Conservation (phyloP, 1,140 invertebrate species). For the Rhizoglyphus robini region DNA sequence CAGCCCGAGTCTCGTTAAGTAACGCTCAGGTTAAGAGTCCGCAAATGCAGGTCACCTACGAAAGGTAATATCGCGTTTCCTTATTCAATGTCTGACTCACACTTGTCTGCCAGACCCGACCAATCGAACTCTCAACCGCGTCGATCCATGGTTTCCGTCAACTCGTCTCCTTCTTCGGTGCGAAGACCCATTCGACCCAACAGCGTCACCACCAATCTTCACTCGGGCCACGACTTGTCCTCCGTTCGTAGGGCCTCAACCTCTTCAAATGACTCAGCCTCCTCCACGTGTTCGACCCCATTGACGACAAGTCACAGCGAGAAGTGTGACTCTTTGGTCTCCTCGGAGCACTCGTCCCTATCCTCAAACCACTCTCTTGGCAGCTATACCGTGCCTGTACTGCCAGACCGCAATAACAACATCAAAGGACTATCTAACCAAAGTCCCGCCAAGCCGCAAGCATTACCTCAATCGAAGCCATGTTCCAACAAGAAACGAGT, state of each 20-base stretch:
- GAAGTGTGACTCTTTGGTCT: not conserved
- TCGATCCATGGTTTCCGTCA: not conserved
- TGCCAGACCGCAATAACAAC: slow-evolving; percentile 7
- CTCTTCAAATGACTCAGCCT: slow-evolving; percentile 7
- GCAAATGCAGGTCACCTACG: slow-evolving; percentile 55
- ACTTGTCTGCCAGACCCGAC: not conserved
- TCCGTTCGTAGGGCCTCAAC: not conserved
- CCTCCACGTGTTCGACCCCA: not conserved
- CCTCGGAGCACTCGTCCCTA: not conserved
- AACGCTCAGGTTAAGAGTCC: slow-evolving; percentile 40
- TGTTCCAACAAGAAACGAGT: not conserved
- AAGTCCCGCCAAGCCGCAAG: not conserved
- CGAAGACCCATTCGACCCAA: not conserved
- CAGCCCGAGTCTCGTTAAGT: slow-evolving; percentile 23
- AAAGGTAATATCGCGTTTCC: slow-evolving; percentile 41
- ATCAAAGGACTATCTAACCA: not conserved
- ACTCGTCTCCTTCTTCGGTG: not conserved
- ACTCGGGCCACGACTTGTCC: not conserved
- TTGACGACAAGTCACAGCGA: not conserved
- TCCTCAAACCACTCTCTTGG: not conserved
- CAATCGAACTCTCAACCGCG: not conserved
- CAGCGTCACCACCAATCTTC: not conserved
- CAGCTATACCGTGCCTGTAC: not conserved
- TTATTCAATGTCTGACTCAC: not conserved
- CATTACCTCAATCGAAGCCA: not conserved